Base-by-base conservation (phyloP, 2,888 invertebrate genomes). In the Sylvicola fuscatus region DNA sequence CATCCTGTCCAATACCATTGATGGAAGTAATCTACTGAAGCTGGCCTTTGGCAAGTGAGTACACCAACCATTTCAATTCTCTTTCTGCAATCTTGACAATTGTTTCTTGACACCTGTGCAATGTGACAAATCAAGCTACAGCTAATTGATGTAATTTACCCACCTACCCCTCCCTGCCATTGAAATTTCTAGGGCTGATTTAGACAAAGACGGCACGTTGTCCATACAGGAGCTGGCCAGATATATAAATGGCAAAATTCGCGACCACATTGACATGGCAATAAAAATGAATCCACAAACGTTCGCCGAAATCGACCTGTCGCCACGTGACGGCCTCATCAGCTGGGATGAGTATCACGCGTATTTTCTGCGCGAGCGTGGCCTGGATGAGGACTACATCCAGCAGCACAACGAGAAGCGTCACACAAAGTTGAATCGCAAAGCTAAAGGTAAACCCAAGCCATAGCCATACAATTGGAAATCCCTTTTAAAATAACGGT, bases 331-430 rank as follows among this genome's bases (percentile, higher is more conserved):
- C 48, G 58, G 58, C 2, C 42, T 57, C 33, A 66, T 84, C 28
- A 72, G 73, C 1, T 84, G 83, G 83, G 72, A 75, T 39, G 83
- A 84, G 50, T 84, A 82, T 48, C 77, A 80, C 50, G 61, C 67
- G 0, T 73, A 72, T 51, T 83, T 81, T 50, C 52, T 82, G 34
- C 62, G 72, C 39, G 70, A 73, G 26, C 69, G 75, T 41, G 78
- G 79, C 14, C 65, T 76, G 40, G 66, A 69, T 15, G 64, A 68
- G 39, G 66, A 67, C 28, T 72, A 72, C 42, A 71, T 76, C 3
- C 54, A 62, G 37, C 66, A 69, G 35, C 75, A 78, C 45, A 66
- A 72, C 42, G 66, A 67, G 47, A 70, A 68, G 42, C 66, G 67
- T 40, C 78, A 79, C 48, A 65, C 66, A 32, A 66, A 70, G 2